A percentile compares a stretch with the other conserved stretches of the same genome.
Evolutionary conservation across 2,113 vertebrate species (phyloP).

Genomic region (Danio rerio): GRCz12tu NC_133188.1:52280001-52280500

Average conservation of each 20-base stretch:
- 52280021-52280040: no score
- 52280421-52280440: constrained; percentile 92
- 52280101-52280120: no score
- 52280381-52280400: constrained; percentile 80
- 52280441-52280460: constrained; percentile 98
- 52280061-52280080: no score
- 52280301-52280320: neutral
- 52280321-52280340: neutral
- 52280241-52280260: neutral
- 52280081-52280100: no score
- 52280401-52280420: constrained; percentile 72
- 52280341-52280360: neutral
- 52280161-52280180: neutral
- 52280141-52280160: no score
- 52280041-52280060: no score
- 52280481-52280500: constrained; percentile 99
- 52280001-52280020: no score
- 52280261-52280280: neutral
- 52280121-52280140: no score
- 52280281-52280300: neutral
- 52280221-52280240: neutral
- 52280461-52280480: constrained; percentile 99
- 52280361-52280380: constrained; percentile 73
- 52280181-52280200: neutral
- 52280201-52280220: neutral